Evolutionary conservation across 2,797 vertebrate genomes (phyloP), one percentile per base, ranked within the genome.

Genomic region (Buceros bicornis): DNA sequence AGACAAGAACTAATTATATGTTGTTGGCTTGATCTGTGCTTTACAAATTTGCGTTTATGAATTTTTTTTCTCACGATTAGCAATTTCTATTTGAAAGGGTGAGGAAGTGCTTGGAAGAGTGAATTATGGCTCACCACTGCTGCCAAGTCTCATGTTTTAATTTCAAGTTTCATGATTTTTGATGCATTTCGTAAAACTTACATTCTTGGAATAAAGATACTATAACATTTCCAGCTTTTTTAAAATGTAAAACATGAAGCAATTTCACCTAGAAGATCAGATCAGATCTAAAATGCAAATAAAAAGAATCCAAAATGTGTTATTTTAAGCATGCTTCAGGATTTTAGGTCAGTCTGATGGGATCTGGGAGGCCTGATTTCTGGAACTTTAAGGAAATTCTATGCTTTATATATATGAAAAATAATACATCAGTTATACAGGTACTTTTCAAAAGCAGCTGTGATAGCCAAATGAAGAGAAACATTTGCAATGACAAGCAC

Each of bases 141-240:
- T 95, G 96, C 96, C 96, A 97, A 97, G 45, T 92, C 78, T 95
- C 83, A 93, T 96, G 89, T 96, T 97, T 96, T 84, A 96, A 96
- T 97, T 97, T 96, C 72, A 94, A 96, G 43, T 93, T 95, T 84
- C 64, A 82, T 84, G 92, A 92, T 96, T 95, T 94, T 83, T 87
- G 86, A 93, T 94, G 90, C 93, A 90, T 96, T 97, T 93, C 73
- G 73, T 89, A 82, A 79, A 93, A 93, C 51, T 95, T 94, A 89
- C 71, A 96, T 77, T 90, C 89, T 95, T 93, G 93, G 89, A 97
- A 90, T 87, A 96, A 96, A 93, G 89, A 94, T 82, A 90, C 92
- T 87, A 45, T 87, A 89, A 80, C 83, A 93, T 95, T 89, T 96
- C 78, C 95, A 97, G 81, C 40, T 93, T 90, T 92, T 90, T 45